phyloP scores from a whole-genome alignment of 2,888 invertebrate genomes.

The Carpatolechia fugitivella region DNA sequence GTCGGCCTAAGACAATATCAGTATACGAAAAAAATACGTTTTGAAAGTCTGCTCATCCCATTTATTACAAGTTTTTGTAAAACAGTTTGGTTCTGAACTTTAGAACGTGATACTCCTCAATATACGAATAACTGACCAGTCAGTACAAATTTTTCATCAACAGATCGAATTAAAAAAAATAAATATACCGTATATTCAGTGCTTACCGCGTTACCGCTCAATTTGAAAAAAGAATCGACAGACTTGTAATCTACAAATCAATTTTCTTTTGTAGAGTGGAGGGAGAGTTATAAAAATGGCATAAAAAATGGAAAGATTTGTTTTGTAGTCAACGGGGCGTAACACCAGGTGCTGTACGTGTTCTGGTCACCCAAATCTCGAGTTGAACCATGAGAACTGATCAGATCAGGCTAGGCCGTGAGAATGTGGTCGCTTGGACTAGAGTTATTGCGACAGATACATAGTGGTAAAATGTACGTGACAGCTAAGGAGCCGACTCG shows the following conservation, averaged over 20 bases:
- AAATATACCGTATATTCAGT: not conserved
- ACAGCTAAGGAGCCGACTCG: no score
- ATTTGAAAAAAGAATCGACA: not conserved
- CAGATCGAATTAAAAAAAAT: not conserved
- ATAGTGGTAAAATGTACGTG: not conserved
- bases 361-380: constrained; percentile 48
- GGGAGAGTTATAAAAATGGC: not conserved
- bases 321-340: constrained; percentile 58
- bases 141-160: no score
- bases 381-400: constrained; percentile 36
- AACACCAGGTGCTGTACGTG: constrained; percentile 65
- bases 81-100: no score
- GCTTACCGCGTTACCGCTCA: not conserved
- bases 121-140: no score
- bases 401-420: constrained; percentile 4
- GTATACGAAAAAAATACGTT: no score
- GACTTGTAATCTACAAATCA: not conserved
- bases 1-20: no score
- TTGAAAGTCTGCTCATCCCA: no score
- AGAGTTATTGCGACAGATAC: not conserved
- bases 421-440: constrained; percentile 13
- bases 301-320: not conserved
- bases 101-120: no score
- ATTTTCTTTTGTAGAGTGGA: not conserved
- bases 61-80: no score